Percentiles rank a stretch among this genome's conserved stretches.
Conservation (phyloP, 2,888 invertebrate species). For the Polyommatus iphigenia region DNA sequence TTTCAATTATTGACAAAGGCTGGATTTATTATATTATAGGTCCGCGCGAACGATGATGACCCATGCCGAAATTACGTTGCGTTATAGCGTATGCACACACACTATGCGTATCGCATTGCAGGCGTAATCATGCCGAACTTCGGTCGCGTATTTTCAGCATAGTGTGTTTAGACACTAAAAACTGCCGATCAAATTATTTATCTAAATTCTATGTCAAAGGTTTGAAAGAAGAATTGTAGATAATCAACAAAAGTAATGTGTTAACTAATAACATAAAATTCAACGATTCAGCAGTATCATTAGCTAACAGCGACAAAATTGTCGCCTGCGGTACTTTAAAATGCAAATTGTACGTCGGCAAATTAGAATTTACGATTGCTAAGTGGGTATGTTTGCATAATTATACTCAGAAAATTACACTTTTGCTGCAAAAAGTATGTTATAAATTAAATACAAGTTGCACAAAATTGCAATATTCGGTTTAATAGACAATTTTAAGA, state of each 20-base stretch:
- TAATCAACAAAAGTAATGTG: background rate
- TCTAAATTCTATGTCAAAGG: no score
- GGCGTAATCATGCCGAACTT: no score
- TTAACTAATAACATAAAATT: conserved; percentile 1
- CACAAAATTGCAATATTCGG: background rate
- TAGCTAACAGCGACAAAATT: conserved; percentile 2
- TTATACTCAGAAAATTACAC: background rate
- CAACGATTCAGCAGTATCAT: background rate
- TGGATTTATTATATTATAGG: no score
- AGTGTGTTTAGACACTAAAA: no score
- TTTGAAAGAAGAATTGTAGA: no score
- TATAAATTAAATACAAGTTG: background rate
- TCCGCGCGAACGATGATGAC: no score
- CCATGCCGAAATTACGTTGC: no score
- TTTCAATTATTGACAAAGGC: background rate
- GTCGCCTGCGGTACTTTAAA: background rate
- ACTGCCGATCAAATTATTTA: no score
- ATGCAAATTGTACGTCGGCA: conserved; percentile 12
- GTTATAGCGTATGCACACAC: no score
- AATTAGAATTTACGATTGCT: conserved; percentile 4
- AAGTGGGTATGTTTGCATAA: conserved; percentile 15
- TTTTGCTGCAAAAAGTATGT: background rate
- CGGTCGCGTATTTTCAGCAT: no score
- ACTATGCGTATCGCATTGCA: no score
- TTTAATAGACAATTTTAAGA: no score